Evolutionary conservation across 2,113 vertebrate genomes (phyloP), one percentile per base, ranked within the genome.

Genomic region (Orthonyx spaldingii): DNA sequence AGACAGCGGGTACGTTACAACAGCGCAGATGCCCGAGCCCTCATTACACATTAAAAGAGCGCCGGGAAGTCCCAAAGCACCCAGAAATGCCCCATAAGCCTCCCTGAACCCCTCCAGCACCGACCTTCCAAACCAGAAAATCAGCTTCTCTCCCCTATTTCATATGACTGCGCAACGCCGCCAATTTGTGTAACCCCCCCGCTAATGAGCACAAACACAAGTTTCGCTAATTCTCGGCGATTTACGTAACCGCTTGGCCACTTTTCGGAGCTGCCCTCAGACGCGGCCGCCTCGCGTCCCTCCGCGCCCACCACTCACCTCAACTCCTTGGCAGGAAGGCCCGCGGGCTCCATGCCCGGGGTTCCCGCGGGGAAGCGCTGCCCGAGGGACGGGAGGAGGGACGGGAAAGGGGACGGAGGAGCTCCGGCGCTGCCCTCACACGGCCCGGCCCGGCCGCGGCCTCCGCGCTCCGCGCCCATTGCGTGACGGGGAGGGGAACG

Each of bases 101-200:
- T 33, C 72, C 61, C 59, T 10, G 28, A 69, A 49, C 27, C n/a
- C 15, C 57, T 26, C 64, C 50, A 11, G 32, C 0, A 39, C 28
- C 59, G 37, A 28, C 63, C 64, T 71, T 32, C 35, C 92, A 13
- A 63, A 84, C 2, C 59, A 33, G 13, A 84, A 91, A 97, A 97
- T 64, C 93, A 35, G 94, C 95, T 97, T 96, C 96, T 78, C 95
- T 59, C 18, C 72, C 28, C 39, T 27, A 8, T 44, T 92, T 46
- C 90, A 13, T 39, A 53, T 1, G 53, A 82, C 74, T 18, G 22
- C 27, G 10, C 41, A 57, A 76, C 71, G 12, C 3, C 39, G 44
- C 79, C 84, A 65, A 72, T 81, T 74, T 44, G 37, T 2, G 1
- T 27, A 69, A 72, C 39, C 42, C 35, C 72, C 41, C 35, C 1